Base-by-base conservation (phyloP, 2,888 invertebrate genomes). In the Eulithis prunata region DNA sequence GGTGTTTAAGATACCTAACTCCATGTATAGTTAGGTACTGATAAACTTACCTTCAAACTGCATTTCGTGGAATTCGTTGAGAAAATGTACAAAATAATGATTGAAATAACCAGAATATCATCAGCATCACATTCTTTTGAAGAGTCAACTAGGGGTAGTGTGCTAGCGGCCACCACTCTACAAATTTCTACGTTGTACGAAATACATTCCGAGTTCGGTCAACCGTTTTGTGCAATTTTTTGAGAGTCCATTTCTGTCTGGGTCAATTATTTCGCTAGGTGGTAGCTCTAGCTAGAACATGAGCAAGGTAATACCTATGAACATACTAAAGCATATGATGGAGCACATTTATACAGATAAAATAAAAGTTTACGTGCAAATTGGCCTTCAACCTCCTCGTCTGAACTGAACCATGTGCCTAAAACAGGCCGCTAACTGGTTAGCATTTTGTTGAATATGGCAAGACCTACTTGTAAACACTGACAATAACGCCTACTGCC, bases 401-500 rank as follows among this genome's bases (percentile, higher is more conserved):
- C 55, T 58, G 59, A 51, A 58, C 55, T 58, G 59, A 51, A 58
- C 53, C 49, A 64, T 63, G 58, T 63, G 43, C 65, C 65, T 62
- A 71, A 69, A 63, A 64, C 49, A 65, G 46, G 57, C 60, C 60
- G 53, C 56, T 55, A 62, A 43, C 57, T 68, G 58, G 66, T 70
- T 70, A 70, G 58, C 69, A 69, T 72, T 21, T 64, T 49, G 58
- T 57, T 65, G 14, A 57, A 66, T 73, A 67, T 70, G 73, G 73
- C 32, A 56, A 69, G 47, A 66, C 68, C 60, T 52, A 64, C 68
- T 68, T 68, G 65, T 45, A 49, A 32, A 32, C 32, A 41, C 51
- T 45, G 62, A 65, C 64, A 65, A 61, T 60, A 21, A 63, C 71
- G 66, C 73, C 73, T 56, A 70, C 71, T 21, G 10, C 51, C 62